Evolutionary conservation across 2,888 invertebrate genomes (phyloP), one percentile per base, ranked within the genome.

Genomic region (Lissonota sp.): DNA sequence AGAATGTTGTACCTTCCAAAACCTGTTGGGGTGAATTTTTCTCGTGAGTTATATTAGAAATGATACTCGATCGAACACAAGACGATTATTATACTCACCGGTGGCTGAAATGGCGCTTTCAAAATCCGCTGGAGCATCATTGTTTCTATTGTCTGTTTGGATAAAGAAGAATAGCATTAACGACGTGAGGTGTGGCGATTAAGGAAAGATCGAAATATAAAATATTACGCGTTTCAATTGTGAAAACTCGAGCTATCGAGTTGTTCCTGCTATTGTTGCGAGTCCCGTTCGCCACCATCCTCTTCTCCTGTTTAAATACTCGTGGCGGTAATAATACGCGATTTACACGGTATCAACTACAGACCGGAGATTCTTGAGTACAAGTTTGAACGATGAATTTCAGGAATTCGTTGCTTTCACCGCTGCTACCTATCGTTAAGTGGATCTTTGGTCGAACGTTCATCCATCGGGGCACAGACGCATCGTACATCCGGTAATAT

Each of bases 1-100:
- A 94, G 88, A 7, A 94, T 88, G 91, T 97, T 96, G 93, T 96
- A 97, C 84, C 94, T 93, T 14, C 97, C 97, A 87, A 95, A 96
- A 57, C 92, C 93, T 93, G 37, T n/a, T 63, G 12, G 53, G n/a
- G n/a, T n/a, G n/a, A n/a, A n/a, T n/a, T n/a, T n/a, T n/a, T n/a
- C n/a, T n/a, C n/a, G n/a, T n/a, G n/a, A n/a, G n/a, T n/a, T n/a
- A n/a, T n/a, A n/a, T n/a, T n/a, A n/a, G n/a, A n/a, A n/a, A n/a
- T n/a, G n/a, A n/a, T n/a, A n/a, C n/a, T n/a, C n/a, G n/a, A n/a
- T n/a, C n/a, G n/a, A n/a, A n/a, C n/a, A n/a, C n/a, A n/a, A n/a
- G n/a, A n/a, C n/a, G n/a, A n/a, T n/a, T n/a, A n/a, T n/a, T n/a
- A n/a, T n/a, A 85, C 88, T 86, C 77, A 92, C 95, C 95, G 0